phyloP scores from a whole-genome alignment of 1,140 invertebrate species.

The Melitaea cinxia region DNA sequence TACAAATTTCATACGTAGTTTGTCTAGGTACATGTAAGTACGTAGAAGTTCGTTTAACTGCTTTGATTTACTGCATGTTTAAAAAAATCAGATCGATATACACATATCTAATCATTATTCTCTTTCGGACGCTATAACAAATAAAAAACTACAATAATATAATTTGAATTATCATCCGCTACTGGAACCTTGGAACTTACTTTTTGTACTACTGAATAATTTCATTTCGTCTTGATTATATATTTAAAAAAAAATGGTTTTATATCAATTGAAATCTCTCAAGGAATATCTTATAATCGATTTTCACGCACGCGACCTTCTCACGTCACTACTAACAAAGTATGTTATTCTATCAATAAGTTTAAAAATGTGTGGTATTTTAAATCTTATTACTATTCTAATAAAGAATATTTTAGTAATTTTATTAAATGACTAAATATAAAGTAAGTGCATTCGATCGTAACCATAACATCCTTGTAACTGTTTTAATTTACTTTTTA shows the following conservation, averaged over 20 bases:
- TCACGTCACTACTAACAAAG: conserved; percentile 21
- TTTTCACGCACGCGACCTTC: conserved; percentile 26
- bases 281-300: conserved; percentile 7
- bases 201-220: no score
- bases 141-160: no score
- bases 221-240: no score
- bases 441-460: conserved; percentile 21
- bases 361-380: conserved; percentile 1
- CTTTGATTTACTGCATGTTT: no score
- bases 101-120: no score
- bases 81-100: no score
- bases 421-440: conserved; percentile 9
- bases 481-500: conserved; percentile 2
- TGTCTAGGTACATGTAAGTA: no score
- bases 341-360: conserved; percentile 9
- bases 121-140: no score
- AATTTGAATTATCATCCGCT: no score
- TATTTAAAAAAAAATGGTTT: neutral
- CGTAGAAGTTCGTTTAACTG: no score
- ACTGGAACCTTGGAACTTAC: no score
- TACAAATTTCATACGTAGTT: no score
- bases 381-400: neutral
- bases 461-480: conserved; percentile 16
- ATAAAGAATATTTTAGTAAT: neutral
- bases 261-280: neutral